Conservation (phyloP, 1,140 invertebrate species). For the Eupeodes corollae region DNA sequence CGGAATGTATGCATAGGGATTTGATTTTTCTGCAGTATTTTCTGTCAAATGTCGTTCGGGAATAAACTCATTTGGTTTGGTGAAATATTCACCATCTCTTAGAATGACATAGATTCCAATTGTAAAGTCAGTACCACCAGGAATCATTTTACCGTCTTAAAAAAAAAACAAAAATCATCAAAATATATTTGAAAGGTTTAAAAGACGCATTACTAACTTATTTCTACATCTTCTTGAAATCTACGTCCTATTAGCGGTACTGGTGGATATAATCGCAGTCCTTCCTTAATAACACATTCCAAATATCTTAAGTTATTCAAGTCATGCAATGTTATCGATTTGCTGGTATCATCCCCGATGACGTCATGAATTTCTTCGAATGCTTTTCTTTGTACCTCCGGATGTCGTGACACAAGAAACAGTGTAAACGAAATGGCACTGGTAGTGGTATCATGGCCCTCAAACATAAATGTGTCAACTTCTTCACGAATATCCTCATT, state of each 20-base stretch:
- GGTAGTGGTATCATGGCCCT: slow-evolving; percentile 61
- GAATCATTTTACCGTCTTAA: slow-evolving; percentile 30
- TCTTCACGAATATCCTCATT: slow-evolving; percentile 57
- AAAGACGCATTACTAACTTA: slow-evolving; percentile 18
- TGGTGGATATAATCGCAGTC: slow-evolving; percentile 50
- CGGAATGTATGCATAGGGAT: slow-evolving; percentile 45
- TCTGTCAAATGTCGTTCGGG: slow-evolving; percentile 51
- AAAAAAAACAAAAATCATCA: background rate
- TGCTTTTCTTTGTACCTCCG: slow-evolving; percentile 47
- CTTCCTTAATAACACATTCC: slow-evolving; percentile 53
- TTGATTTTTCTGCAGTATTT: slow-evolving; percentile 37
- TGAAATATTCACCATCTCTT: slow-evolving; percentile 41
- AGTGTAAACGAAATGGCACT: slow-evolving; percentile 45
- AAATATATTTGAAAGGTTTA: background rate
- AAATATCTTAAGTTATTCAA: slow-evolving; percentile 18
- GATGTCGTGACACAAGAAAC: slow-evolving; percentile 43
- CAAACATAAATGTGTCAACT: slow-evolving; percentile 69
- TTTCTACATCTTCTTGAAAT: slow-evolving; percentile 40
- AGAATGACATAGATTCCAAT: slow-evolving; percentile 41
- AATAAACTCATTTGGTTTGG: slow-evolving; percentile 47
- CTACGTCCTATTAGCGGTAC: slow-evolving; percentile 52
- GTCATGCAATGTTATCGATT: slow-evolving; percentile 11
- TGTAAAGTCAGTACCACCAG: slow-evolving; percentile 31
- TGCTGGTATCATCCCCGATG: slow-evolving; percentile 34
- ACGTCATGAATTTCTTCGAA: slow-evolving; percentile 46